A percentile compares a stretch with the other conserved stretches of the same genome.
Evolutionary conservation across 2,113 vertebrate genomes (phyloP).

Genomic region (Nematolebias whitei): DNA sequence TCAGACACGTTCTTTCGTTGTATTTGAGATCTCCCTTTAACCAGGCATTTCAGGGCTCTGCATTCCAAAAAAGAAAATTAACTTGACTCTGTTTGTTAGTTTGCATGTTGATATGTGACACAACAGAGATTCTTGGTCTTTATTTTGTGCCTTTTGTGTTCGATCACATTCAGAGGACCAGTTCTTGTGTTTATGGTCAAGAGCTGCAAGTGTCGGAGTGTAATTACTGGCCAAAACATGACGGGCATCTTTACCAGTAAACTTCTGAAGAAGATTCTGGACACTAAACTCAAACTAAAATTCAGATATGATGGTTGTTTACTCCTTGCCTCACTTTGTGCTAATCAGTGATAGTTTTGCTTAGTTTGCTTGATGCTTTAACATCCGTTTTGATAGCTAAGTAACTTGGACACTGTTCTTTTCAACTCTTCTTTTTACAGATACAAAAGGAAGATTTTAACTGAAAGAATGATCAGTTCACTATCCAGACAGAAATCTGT

Average conservation of each 20-base stretch:
- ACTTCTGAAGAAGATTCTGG: not conserved
- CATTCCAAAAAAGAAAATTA: conserved; percentile 32
- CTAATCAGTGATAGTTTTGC: not conserved
- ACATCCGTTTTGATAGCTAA: not conserved
- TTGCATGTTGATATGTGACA: conserved; percentile 18
- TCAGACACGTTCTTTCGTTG: not conserved
- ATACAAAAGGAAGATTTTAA: not conserved
- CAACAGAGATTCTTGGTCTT: not conserved
- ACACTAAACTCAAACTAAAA: conserved; percentile 18
- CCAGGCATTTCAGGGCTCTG: conserved; percentile 17
- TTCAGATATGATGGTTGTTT: not conserved
- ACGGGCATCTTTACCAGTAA: not conserved
- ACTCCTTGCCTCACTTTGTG: no score
- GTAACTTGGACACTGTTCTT: not conserved
- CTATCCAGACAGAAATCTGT: conserved; percentile 5
- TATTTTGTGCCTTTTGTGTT: not conserved
- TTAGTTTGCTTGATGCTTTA: not conserved
- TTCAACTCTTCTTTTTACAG: not conserved
- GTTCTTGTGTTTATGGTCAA: conserved; percentile 3
- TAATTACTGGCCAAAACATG: not conserved
- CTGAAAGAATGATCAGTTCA: not conserved
- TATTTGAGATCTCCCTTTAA: not conserved
- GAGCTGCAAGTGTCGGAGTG: not conserved
- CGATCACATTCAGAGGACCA: conserved; percentile 9
- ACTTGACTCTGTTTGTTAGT: not conserved